Evolutionary conservation across 1,140 invertebrate species (phyloP).

Genomic region (Drosophila kanapiae): DNA sequence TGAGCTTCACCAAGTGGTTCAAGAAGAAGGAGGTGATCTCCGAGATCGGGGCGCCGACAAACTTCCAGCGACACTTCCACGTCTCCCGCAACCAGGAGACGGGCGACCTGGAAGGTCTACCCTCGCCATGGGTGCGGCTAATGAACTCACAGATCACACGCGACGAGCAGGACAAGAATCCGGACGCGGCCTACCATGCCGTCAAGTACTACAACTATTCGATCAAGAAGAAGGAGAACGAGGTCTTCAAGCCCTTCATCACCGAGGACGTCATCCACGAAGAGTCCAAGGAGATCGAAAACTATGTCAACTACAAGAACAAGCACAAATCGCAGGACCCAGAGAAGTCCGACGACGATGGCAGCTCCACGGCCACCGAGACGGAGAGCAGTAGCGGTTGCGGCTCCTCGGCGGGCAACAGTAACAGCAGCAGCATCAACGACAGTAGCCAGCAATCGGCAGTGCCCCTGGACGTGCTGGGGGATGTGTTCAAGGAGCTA

Average conservation of each 20-base stretch:
- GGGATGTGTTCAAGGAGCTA: slow-evolving; percentile 79
- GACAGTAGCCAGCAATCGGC: slow-evolving; percentile 75
- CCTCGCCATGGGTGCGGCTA: slow-evolving; percentile 91
- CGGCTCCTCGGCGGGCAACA: slow-evolving; percentile 66
- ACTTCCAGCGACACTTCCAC: slow-evolving; percentile 93
- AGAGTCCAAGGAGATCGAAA: slow-evolving; percentile 92
- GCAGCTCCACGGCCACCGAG: slow-evolving; percentile 62
- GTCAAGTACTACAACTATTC: slow-evolving; percentile 96
- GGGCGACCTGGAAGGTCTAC: slow-evolving; percentile 91
- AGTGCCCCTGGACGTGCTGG: slow-evolving; percentile 63
- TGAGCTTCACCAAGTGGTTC: slow-evolving; percentile 77
- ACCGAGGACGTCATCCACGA: slow-evolving; percentile 92
- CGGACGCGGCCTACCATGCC: slow-evolving; percentile 93
- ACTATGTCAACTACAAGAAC: slow-evolving; percentile 89
- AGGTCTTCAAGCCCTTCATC: slow-evolving; percentile 91
- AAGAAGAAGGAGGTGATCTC: slow-evolving; percentile 85
- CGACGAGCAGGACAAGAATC: slow-evolving; percentile 96
- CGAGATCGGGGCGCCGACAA: slow-evolving; percentile 91
- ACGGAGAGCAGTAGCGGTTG: slow-evolving; percentile 71
- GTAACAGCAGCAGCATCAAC: slow-evolving; percentile 78
- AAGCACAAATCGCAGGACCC: slow-evolving; percentile 87
- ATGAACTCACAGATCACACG: slow-evolving; percentile 95
- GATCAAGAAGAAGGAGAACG: slow-evolving; percentile 91
- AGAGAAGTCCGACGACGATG: slow-evolving; percentile 77
- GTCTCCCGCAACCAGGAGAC: slow-evolving; percentile 92